These are phyloP conservation scores for Polypterus bichir DNA, from an alignment of 2,113 vertebrate genomes.

Conservation along the genomic window DNA sequence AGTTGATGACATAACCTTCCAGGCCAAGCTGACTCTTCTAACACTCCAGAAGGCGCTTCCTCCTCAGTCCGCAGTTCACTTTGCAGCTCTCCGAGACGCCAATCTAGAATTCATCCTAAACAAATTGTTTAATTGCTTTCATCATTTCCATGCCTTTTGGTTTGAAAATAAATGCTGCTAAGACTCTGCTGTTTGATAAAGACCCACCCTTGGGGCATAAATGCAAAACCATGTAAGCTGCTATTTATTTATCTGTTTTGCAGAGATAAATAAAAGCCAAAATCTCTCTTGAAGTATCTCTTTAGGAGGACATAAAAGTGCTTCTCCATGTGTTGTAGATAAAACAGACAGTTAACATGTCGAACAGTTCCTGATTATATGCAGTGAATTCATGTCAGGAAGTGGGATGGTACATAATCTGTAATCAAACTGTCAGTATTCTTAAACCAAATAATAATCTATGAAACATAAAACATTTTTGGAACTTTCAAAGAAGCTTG, in stretches of 20 bases:
- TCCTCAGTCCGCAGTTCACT: no score
- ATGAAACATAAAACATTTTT: background rate
- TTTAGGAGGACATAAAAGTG: conserved; percentile 1
- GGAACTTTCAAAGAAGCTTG: background rate
- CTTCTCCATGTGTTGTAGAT: conserved; percentile 3
- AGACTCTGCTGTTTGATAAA: background rate
- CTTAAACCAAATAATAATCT: conserved; percentile 1
- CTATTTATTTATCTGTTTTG: background rate
- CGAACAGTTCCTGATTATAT: background rate
- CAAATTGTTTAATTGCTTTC: conserved; percentile 9
- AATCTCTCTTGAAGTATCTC: background rate
- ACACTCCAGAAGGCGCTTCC: no score
- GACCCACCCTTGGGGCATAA: background rate
- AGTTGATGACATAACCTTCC: no score
- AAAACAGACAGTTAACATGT: conserved; percentile 7
- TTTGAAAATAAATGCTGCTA: conserved; percentile 1
- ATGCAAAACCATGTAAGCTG: conserved; percentile 1
- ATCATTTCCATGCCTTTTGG: background rate
- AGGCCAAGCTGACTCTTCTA: no score
- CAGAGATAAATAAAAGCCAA: conserved; percentile 2
- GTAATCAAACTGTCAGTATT: background rate
- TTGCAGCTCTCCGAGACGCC: no score
- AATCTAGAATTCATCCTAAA: background rate
- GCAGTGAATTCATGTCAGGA: conserved; percentile 2
- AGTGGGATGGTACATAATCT: background rate